Conservation (phyloP, 2,888 invertebrate genomes). For the Pyrgus malvae region DNA sequence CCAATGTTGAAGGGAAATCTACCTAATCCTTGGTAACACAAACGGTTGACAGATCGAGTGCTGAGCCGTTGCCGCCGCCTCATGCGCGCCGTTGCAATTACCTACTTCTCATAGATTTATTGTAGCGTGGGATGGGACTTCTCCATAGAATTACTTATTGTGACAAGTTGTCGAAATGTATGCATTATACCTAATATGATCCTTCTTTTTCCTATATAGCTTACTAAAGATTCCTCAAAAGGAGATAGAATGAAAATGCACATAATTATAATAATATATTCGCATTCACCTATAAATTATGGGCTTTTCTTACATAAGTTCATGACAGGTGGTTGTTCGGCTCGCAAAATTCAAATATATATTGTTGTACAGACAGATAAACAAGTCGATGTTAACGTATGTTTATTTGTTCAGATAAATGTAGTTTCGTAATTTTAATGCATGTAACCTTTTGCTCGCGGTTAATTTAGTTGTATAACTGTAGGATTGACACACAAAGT, state of each 20-base stretch:
- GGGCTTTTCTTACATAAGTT: not conserved
- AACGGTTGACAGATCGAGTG: too few relatives aligned
- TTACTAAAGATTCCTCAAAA: not conserved
- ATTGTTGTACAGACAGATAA: constrained; percentile 12
- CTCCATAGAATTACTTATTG: too few relatives aligned
- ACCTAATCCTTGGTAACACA: too few relatives aligned
- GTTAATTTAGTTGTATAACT: not conserved
- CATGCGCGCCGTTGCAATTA: too few relatives aligned
- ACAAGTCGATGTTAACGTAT: constrained; percentile 9
- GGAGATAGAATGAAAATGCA: not conserved
- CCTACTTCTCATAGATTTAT: too few relatives aligned
- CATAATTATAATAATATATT: not conserved
- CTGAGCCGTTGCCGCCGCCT: too few relatives aligned
- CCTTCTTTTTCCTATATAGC: too few relatives aligned
- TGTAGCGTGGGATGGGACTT: too few relatives aligned
- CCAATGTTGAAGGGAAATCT: too few relatives aligned
- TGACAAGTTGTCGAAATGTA: too few relatives aligned
- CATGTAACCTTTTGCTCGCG: constrained; percentile 9
- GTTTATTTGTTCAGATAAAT: constrained; percentile 21
- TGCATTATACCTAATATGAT: too few relatives aligned
- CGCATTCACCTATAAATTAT: not conserved
- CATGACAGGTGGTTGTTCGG: constrained; percentile 9
- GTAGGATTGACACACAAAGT: too few relatives aligned
- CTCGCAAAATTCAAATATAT: constrained; percentile 11
- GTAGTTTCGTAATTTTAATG: constrained; percentile 24